Conservation (phyloP, 2,888 invertebrate genomes). For the Lypha dubia region DNA sequence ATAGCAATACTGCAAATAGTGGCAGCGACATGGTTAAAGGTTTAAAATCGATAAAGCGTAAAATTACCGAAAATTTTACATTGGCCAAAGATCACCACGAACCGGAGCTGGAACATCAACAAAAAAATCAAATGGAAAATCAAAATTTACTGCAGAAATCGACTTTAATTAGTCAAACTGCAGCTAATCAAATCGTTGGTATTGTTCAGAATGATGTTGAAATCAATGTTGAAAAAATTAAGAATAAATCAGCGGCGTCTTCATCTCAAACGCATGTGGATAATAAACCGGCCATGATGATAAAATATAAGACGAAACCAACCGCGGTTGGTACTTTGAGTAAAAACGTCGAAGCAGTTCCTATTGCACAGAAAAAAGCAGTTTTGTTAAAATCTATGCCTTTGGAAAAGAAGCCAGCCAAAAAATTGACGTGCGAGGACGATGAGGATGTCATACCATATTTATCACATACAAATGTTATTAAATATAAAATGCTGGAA, state of each 20-base stretch:
- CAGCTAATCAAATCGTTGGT: neutral
- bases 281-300: constrained; percentile 57
- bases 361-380: constrained; percentile 76
- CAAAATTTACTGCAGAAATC: constrained; percentile 41
- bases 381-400: constrained; percentile 80
- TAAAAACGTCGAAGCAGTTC: constrained; percentile 71
- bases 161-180: constrained; percentile 1
- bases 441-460: constrained; percentile 81
- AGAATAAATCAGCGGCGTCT: constrained; percentile 8
- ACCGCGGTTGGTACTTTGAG: neutral
- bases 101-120: constrained; percentile 11
- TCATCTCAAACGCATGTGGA: neutral
- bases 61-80: constrained; percentile 62
- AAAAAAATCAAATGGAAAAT: constrained; percentile 18
- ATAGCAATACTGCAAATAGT: constrained; percentile 46
- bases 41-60: constrained; percentile 66
- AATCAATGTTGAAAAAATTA: constrained; percentile 15
- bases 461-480: constrained; percentile 84
- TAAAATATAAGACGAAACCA: constrained; percentile 66
- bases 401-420: constrained; percentile 75
- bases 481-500: constrained; percentile 79
- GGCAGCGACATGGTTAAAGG: constrained; percentile 53
- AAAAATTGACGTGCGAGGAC: constrained; percentile 74
- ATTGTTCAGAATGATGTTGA: constrained; percentile 28
- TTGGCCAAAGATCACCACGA: constrained; percentile 45